These are phyloP conservation scores for Gymnobelideus leadbeateri DNA, from an alignment of 2,113 vertebrate species.

Conservation along the genomic window DNA sequence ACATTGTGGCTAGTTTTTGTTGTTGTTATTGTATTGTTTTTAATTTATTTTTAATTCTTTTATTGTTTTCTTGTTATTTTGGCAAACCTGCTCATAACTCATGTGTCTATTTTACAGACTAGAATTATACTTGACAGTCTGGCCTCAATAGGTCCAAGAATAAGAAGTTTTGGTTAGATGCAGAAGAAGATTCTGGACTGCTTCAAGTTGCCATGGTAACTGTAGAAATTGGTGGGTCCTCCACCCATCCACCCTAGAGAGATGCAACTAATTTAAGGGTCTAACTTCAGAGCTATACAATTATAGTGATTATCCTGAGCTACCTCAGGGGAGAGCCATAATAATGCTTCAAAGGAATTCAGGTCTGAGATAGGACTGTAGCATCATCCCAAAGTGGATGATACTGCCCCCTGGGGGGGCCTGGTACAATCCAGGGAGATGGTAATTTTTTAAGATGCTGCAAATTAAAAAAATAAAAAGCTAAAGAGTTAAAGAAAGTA, in stretches of 20 bases:
- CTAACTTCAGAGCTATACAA: not conserved
- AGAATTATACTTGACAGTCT: not conserved
- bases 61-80: not conserved
- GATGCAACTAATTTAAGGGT: slow-evolving; percentile 36
- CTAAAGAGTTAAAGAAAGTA: too few species aligned
- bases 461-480: too few species aligned
- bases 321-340: slow-evolving; percentile 5
- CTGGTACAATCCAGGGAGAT: too few species aligned
- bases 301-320: slow-evolving; percentile 4
- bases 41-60: too few species aligned
- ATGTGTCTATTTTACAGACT: not conserved
- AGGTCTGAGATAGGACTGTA: slow-evolving; percentile 1
- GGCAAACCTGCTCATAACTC: not conserved
- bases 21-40: not conserved
- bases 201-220: not conserved
- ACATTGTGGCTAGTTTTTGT: not conserved
- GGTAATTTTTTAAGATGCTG: too few species aligned
- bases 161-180: not conserved
- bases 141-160: not conserved
- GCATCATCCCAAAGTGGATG: not conserved
- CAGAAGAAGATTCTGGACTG: not conserved
- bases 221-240: not conserved
- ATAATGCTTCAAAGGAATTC: slow-evolving; percentile 26
- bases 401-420: too few species aligned
- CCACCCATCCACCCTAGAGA: slow-evolving; percentile 5